Conservation (phyloP, 2,113 vertebrate genomes). For the Microcebus jonahi region DNA sequence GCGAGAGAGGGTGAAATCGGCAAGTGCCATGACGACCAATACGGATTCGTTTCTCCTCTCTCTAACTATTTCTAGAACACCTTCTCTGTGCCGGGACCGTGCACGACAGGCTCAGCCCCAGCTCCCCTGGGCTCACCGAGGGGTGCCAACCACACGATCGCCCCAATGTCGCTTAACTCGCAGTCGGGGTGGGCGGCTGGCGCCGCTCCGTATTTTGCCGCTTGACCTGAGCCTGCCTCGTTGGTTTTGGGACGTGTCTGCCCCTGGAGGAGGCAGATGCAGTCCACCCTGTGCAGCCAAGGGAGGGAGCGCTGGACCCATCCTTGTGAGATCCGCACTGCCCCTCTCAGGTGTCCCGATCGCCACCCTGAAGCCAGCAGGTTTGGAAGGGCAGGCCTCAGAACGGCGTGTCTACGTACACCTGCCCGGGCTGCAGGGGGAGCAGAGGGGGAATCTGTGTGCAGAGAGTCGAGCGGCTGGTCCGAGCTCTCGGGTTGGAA, state of each 20-base stretch:
- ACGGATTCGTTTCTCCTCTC: too few species aligned
- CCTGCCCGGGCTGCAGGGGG: not conserved
- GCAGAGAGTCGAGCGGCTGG: not conserved
- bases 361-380: not conserved
- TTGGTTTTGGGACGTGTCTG: not conserved
- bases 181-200: fast-evolving
- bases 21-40: not conserved
- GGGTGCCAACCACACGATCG: not conserved
- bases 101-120: not conserved
- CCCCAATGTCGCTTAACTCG: too few species aligned
- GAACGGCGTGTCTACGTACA: not conserved
- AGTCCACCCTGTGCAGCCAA: not conserved
- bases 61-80: not conserved
- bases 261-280: not conserved
- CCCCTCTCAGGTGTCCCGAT: not conserved
- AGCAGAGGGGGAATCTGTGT: not conserved
- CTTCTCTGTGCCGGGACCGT: fast-evolving
- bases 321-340: too few species aligned
- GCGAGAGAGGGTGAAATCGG: not conserved
- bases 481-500: not conserved
- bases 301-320: not conserved
- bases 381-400: not conserved
- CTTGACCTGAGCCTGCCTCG: fast-evolving
- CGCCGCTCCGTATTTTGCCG: fast-evolving
- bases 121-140: not conserved